phyloP scores from a whole-genome alignment of 2,113 vertebrate genomes.

The Xiphophorus maculatus region DNA sequence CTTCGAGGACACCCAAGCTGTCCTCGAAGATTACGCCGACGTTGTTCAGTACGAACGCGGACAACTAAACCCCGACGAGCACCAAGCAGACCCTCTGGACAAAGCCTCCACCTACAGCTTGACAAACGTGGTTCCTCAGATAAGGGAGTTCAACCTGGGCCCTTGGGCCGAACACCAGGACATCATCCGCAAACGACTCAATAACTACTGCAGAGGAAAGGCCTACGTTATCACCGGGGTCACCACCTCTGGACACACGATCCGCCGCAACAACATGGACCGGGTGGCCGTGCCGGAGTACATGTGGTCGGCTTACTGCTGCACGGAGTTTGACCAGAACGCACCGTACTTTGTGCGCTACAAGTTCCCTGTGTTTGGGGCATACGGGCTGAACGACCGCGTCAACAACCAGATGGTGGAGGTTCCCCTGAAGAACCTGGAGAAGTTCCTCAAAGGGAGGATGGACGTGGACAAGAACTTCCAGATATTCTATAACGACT shows the following conservation, averaged over 20 bases:
- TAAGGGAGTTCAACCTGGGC: constrained; percentile 74
- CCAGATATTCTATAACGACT: constrained; percentile 79
- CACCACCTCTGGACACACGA: constrained; percentile 73
- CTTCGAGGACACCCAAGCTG: constrained; percentile 77
- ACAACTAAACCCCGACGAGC: constrained; percentile 75
- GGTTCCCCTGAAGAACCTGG: constrained; percentile 73
- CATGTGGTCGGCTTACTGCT: constrained; percentile 78
- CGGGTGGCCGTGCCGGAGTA: constrained; percentile 72
- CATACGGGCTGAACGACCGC: constrained; percentile 72
- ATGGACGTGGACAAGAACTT: constrained; percentile 79
- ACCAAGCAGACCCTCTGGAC: constrained; percentile 75
- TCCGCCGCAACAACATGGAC: constrained; percentile 72
- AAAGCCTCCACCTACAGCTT: constrained; percentile 77
- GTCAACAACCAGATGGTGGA: constrained; percentile 75
- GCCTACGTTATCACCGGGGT: constrained; percentile 72
- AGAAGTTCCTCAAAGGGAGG: constrained; percentile 74
- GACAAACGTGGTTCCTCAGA: constrained; percentile 75
- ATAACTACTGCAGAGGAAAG: constrained; percentile 75
- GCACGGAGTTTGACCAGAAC: constrained; percentile 73
- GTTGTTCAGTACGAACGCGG: constrained; percentile 74
- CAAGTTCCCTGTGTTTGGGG: constrained; percentile 75
- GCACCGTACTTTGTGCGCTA: constrained; percentile 74
- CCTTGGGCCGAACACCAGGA: constrained; percentile 80
- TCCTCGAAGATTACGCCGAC: constrained; percentile 74
- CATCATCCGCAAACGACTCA: constrained; percentile 72